These are phyloP conservation scores for Leptinotarsa haldemani DNA, from an alignment of 2,888 invertebrate species.

Conservation along the genomic window DNA sequence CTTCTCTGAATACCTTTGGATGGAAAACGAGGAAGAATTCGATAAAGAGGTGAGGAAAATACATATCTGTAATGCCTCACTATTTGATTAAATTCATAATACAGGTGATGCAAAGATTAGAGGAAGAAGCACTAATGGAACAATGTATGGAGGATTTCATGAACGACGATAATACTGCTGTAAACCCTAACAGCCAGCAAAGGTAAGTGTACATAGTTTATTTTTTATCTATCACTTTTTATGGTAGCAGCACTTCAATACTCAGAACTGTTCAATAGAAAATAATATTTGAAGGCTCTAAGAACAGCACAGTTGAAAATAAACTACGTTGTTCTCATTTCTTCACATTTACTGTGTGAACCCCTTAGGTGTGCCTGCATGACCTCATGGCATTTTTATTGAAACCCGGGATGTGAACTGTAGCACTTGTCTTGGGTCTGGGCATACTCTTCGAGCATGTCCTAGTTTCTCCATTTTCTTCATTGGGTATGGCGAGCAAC, in stretches of 20 bases:
- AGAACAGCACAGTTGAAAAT: background rate
- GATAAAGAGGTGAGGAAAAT: conserved; percentile 79
- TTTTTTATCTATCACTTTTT: background rate
- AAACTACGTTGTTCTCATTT: no score
- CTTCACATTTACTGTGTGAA: background rate
- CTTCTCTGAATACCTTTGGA: conserved; percentile 93
- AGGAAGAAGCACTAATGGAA: conserved; percentile 89
- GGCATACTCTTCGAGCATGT: no score
- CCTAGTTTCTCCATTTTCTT: no score
- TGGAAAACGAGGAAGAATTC: conserved; percentile 94
- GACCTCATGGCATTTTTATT: background rate
- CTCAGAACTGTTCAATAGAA: no score
- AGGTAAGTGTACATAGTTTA: conserved; percentile 39
- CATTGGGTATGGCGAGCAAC: no score
- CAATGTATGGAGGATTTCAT: conserved; percentile 88
- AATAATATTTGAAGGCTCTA: background rate
- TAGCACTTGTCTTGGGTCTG: no score
- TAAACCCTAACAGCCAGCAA: conserved; percentile 37
- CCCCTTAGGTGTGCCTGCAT: background rate
- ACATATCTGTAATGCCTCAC: no score
- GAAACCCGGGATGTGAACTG: no score
- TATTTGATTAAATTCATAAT: conserved; percentile 24
- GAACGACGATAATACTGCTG: conserved; percentile 72
- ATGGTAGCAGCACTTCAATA: no score
- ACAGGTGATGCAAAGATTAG: conserved; percentile 85